phyloP scores from a whole-genome alignment of 2,797 vertebrate genomes.

The Rhinella marina region DNA sequence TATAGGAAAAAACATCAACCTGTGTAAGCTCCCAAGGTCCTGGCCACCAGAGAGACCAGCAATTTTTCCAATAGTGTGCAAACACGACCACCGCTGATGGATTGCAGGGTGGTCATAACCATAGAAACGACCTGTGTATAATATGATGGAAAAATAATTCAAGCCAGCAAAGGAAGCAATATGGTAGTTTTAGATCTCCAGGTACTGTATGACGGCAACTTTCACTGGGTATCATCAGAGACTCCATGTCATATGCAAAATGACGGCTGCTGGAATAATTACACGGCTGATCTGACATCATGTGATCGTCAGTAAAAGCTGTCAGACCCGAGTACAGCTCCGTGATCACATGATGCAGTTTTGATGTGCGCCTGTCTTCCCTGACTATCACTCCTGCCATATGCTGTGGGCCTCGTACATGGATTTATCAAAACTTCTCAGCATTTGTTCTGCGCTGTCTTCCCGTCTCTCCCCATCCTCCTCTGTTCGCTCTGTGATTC shows the following conservation, averaged over 20 bases:
- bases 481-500: neutral
- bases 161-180: no score
- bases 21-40: no score
- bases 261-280: neutral
- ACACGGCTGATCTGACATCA: slow-evolving; percentile 2
- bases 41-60: no score
- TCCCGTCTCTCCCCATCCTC: slow-evolving; percentile 16
- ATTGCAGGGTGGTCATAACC: no score
- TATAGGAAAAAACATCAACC: no score
- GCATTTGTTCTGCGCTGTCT: slow-evolving; percentile 26
- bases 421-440: slow-evolving; percentile 51
- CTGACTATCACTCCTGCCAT: slow-evolving; percentile 29
- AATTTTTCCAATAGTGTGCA: no score
- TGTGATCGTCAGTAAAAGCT: neutral
- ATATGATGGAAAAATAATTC: no score
- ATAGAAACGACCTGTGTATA: no score
- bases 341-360: neutral
- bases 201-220: neutral
- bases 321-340: neutral
- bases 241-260: neutral
- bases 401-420: neutral
- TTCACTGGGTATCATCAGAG: neutral
- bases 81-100: no score
- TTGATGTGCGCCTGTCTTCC: neutral
- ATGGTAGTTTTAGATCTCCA: neutral